Evolutionary conservation across 2,797 vertebrate genomes (phyloP).

Genomic region (Austrolebias charrua): DNA sequence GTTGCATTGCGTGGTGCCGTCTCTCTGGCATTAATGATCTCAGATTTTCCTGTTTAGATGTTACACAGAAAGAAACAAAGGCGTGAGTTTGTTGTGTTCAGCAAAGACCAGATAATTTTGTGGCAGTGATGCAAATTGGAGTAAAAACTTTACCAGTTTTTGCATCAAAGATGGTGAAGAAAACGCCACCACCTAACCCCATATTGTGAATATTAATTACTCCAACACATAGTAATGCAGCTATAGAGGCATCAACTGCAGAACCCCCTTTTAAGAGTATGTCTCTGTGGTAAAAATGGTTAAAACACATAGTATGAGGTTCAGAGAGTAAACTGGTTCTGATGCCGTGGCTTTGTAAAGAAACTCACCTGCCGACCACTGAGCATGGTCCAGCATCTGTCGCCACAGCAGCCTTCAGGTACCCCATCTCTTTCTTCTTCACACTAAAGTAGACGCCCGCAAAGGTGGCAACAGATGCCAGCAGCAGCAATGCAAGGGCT

Average conservation of each 20-base stretch:
- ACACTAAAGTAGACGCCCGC: constrained; percentile 81
- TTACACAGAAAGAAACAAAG: constrained; percentile 19
- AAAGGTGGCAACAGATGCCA: constrained; percentile 70
- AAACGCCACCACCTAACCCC: constrained; percentile 94
- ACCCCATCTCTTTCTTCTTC: constrained; percentile 38
- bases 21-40: constrained; percentile 90
- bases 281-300: constrained; percentile 76
- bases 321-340: constrained; percentile 3
- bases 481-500: constrained; percentile 53
- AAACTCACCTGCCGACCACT: constrained; percentile 84
- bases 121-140: not conserved
- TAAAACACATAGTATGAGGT: constrained; percentile 26
- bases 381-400: constrained; percentile 88
- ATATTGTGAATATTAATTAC: constrained; percentile 91
- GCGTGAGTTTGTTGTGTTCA: not conserved
- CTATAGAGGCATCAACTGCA: constrained; percentile 88
- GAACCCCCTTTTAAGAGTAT: constrained; percentile 85
- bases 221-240: constrained; percentile 87
- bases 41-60: constrained; percentile 73
- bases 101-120: not conserved
- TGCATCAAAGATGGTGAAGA: constrained; percentile 87
- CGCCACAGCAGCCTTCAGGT: constrained; percentile 85
- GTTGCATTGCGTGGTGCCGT: constrained; percentile 81
- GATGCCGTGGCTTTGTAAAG: not conserved
- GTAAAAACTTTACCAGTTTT: constrained; percentile 77